Conservation (phyloP, 2,797 vertebrate species). For the Pangasius sanitwongsei region DNA sequence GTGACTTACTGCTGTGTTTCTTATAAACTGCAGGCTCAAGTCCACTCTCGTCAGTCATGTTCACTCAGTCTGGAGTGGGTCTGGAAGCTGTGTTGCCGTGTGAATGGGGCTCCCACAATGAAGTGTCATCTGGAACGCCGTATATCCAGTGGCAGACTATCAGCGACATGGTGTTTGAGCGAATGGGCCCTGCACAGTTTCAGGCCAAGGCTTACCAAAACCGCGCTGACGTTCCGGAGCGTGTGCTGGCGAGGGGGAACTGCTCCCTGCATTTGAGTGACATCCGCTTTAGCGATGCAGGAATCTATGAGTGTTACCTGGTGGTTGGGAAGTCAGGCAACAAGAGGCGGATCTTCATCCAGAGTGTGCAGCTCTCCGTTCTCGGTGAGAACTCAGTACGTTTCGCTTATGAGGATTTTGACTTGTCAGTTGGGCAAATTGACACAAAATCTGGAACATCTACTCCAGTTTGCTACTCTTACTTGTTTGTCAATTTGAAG, state of each 20-base stretch:
- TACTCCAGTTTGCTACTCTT: neutral
- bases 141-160: slow-evolving; percentile 67
- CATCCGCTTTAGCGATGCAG: slow-evolving; percentile 65
- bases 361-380: slow-evolving; percentile 68
- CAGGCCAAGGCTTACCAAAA: slow-evolving; percentile 57
- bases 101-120: slow-evolving; percentile 51
- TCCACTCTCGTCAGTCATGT: neutral
- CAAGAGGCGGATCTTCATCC: slow-evolving; percentile 62
- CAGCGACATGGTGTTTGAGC: slow-evolving; percentile 58
- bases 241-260: slow-evolving; percentile 63
- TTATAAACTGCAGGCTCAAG: slow-evolving; percentile 57
- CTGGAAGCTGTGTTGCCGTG: slow-evolving; percentile 67
- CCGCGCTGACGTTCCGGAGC: slow-evolving; percentile 56
- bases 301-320: slow-evolving; percentile 71
- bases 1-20: neutral
- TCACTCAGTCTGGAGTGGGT: slow-evolving; percentile 58
- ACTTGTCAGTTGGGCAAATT: neutral
- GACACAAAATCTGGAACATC: neutral
- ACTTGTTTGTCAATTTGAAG: neutral
- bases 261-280: slow-evolving; percentile 72
- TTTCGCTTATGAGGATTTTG: neutral
- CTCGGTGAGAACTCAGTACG: slow-evolving; percentile 55
- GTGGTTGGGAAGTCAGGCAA: slow-evolving; percentile 48
- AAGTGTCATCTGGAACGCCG: accelerated
- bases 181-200: slow-evolving; percentile 51